phyloP scores from a whole-genome alignment of 2,888 invertebrate species.

The Chloromyia formosa region DNA sequence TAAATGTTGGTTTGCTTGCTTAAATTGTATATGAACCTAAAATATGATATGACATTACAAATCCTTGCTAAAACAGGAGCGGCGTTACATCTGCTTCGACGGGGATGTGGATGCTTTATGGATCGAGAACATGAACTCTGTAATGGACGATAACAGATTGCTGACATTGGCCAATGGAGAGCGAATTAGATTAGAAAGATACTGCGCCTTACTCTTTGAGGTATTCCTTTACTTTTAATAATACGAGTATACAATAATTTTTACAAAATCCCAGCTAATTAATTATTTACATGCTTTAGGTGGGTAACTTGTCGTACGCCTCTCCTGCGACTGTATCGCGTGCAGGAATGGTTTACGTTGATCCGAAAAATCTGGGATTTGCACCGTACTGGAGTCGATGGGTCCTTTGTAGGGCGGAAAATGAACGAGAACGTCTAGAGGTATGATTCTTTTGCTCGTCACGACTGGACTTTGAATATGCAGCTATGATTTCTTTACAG shows the following conservation, averaged over 20 bases:
- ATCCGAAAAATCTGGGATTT: slow-evolving; percentile 89
- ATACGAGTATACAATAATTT: slow-evolving; percentile 43
- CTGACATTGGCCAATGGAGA: slow-evolving; percentile 92
- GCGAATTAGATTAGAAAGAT: slow-evolving; percentile 81
- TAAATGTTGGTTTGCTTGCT: background rate
- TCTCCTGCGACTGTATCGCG: slow-evolving; percentile 93
- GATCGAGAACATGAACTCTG: slow-evolving; percentile 98
- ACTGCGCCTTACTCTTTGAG: slow-evolving; percentile 88
- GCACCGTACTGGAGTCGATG: slow-evolving; percentile 89
- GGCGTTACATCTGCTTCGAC: slow-evolving; percentile 87
- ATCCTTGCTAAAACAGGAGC: slow-evolving; percentile 67
- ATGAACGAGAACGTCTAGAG: slow-evolving; percentile 57
- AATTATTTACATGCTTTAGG: slow-evolving; percentile 63
- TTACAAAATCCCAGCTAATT: slow-evolving; percentile 1
- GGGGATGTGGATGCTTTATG: slow-evolving; percentile 94
- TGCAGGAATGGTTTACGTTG: slow-evolving; percentile 94
- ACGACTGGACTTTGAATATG: no score
- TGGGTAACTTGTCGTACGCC: slow-evolving; percentile 87
- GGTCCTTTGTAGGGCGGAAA: slow-evolving; percentile 69
- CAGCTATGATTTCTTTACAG: slow-evolving; percentile 24
- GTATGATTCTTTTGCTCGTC: background rate
- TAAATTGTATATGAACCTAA: background rate
- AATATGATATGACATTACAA: background rate
- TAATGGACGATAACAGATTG: slow-evolving; percentile 94
- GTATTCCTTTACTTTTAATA: no score